These are phyloP conservation scores for Marmota flaviventris DNA, from an alignment of 2,113 vertebrate genomes.

Conservation along the genomic window DNA sequence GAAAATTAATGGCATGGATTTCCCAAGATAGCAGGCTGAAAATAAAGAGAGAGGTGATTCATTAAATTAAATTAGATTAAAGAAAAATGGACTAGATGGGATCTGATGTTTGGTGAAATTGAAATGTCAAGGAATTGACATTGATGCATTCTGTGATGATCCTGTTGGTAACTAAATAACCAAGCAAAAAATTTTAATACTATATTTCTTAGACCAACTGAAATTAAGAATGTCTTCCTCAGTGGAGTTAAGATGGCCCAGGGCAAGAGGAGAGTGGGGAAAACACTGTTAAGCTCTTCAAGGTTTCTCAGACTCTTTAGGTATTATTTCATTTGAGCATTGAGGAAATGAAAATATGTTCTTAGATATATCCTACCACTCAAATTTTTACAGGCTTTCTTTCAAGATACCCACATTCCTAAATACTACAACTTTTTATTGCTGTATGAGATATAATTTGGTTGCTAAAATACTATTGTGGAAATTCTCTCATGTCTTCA, in stretches of 20 bases:
- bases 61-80: conserved; percentile 70
- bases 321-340: conserved; percentile 1
- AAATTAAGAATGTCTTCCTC: conserved; percentile 58
- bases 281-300: not conserved
- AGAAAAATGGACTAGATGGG: conserved; percentile 69
- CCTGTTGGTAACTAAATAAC: conserved; percentile 15
- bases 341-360: not conserved
- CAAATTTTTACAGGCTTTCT: not conserved
- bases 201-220: conserved; percentile 42
- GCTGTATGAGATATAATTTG: not conserved
- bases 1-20: conserved; percentile 67
- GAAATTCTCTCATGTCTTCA: conserved; percentile 26
- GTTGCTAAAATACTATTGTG: not conserved
- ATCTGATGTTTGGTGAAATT: conserved; percentile 56
- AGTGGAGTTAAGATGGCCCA: conserved; percentile 2
- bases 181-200: conserved; percentile 45
- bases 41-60: conserved; percentile 66
- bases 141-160: conserved; percentile 18
- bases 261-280: not conserved
- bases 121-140: conserved; percentile 65
- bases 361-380: not conserved
- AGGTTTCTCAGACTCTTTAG: not conserved
- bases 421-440: conserved; percentile 15
- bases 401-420: conserved; percentile 28
- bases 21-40: conserved; percentile 64